Percentiles rank a stretch among this genome's conserved stretches.
Conservation (phyloP, 2,113 vertebrate genomes). For the Carettochelys insculpta region DNA sequence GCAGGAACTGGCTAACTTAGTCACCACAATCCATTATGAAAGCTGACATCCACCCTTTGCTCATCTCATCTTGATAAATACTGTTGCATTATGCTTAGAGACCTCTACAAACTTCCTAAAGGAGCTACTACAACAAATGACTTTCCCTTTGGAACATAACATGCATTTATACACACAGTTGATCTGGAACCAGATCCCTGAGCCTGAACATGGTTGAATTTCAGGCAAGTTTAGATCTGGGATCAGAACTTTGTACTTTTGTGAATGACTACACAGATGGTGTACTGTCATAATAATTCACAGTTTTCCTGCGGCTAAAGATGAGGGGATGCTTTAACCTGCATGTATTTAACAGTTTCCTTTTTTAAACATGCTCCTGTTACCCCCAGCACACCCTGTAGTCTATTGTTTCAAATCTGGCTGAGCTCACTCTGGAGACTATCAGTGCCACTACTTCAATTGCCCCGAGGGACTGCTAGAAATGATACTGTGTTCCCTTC, state of each 20-base stretch:
- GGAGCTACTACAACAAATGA: neutral
- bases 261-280: neutral
- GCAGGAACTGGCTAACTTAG: neutral
- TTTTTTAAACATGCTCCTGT: too few species aligned
- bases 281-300: neutral
- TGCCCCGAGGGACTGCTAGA: accelerated
- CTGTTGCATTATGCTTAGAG: neutral
- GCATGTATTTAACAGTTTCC: neutral
- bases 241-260: neutral
- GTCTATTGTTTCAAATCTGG: neutral
- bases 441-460: neutral
- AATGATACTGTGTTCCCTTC: neutral
- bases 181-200: neutral
- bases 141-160: neutral
- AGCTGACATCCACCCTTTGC: neutral
- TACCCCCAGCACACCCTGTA: too few species aligned
- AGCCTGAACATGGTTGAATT: neutral
- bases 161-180: neutral
- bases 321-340: neutral
- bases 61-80: neutral
- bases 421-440: neutral
- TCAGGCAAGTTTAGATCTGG: neutral
- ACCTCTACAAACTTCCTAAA: neutral
- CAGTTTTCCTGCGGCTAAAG: neutral
- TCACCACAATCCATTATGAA: neutral